phyloP scores from a whole-genome alignment of 2,113 vertebrate species.

The Podarcis raffonei region DNA sequence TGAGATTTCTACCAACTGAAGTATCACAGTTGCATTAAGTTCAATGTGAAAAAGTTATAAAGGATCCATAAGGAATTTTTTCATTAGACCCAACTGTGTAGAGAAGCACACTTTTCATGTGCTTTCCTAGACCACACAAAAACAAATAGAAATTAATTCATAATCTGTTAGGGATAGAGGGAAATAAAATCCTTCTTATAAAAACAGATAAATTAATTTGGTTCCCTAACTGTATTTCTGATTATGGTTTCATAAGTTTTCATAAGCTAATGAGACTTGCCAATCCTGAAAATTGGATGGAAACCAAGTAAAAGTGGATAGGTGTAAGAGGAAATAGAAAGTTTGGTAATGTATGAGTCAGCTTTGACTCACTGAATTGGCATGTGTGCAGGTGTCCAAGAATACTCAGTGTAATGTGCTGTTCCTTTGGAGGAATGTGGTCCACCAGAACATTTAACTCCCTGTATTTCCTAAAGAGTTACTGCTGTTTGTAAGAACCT shows the following conservation, averaged over 20 bases:
- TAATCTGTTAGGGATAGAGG: neutral
- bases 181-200: neutral
- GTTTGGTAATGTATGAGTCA: constrained; percentile 38
- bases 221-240: constrained; percentile 27
- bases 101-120: neutral
- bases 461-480: constrained; percentile 40
- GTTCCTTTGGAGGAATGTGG: constrained; percentile 38
- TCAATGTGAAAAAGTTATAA: neutral
- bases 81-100: neutral
- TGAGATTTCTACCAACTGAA: too few species aligned
- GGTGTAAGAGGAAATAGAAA: constrained; percentile 43
- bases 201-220: constrained; percentile 5
- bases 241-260: constrained; percentile 25
- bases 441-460: constrained; percentile 29
- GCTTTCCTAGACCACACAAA: neutral
- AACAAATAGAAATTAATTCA: neutral
- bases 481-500: neutral
- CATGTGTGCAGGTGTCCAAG: constrained; percentile 33
- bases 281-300: constrained; percentile 44
- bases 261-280: constrained; percentile 37
- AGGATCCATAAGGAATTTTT: neutral
- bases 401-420: neutral
- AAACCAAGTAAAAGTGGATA: constrained; percentile 36
- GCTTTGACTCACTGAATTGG: constrained; percentile 51
- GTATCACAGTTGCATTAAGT: neutral